These are phyloP conservation scores for Lepus americanus DNA, from an alignment of 2,113 vertebrate genomes.

Conservation along the genomic window DNA sequence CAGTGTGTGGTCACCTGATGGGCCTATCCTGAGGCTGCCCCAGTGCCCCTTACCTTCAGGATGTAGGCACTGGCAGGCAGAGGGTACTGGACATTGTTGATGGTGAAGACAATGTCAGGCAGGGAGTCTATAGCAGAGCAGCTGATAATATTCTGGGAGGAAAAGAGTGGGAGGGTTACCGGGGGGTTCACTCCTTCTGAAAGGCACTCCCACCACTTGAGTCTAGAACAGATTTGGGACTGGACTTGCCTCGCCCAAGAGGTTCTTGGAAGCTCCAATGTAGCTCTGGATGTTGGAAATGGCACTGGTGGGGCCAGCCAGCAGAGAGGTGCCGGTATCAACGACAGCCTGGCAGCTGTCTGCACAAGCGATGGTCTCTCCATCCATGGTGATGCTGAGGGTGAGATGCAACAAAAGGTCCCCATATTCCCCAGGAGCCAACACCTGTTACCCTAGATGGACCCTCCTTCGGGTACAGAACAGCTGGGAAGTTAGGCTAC, in stretches of 20 bases:
- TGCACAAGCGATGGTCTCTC: constrained; percentile 85
- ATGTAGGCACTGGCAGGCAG: constrained; percentile 79
- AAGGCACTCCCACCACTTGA: accelerated
- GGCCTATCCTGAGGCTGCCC: background rate
- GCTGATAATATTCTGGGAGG: constrained; percentile 74
- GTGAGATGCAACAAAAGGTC: background rate
- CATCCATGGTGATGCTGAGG: constrained; percentile 83
- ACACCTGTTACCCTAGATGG: background rate
- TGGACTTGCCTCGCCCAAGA: constrained; percentile 46
- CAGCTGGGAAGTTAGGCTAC: background rate
- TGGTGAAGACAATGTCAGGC: constrained; percentile 82
- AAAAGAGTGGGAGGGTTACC: background rate
- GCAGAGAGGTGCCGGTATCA: constrained; percentile 89
- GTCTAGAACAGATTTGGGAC: too few relatives aligned
- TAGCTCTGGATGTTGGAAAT: constrained; percentile 83
- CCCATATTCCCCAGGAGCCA: background rate
- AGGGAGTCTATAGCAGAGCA: constrained; percentile 71
- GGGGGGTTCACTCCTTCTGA: too few relatives aligned
- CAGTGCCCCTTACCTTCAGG: constrained; percentile 70
- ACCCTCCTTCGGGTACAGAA: background rate
- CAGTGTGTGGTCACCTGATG: accelerated
- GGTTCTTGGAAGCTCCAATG: constrained; percentile 78
- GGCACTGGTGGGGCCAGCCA: constrained; percentile 82
- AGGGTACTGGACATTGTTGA: constrained; percentile 77
- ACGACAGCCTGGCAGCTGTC: constrained; percentile 87